Evolutionary conservation across 2,888 invertebrate species (phyloP), one percentile per base, ranked within the genome.

Genomic region (Cosmia trapezina): DNA sequence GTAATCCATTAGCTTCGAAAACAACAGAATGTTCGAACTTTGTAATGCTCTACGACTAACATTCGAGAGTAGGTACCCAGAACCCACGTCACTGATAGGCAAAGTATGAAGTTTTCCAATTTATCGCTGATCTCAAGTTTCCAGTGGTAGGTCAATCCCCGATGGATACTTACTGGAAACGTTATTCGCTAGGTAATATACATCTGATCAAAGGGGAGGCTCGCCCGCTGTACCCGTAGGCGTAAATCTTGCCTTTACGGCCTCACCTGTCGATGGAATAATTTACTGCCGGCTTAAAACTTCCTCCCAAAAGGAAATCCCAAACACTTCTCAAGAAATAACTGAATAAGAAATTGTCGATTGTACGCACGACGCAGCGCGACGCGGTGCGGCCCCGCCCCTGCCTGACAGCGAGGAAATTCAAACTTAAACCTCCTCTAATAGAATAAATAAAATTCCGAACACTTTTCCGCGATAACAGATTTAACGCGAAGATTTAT

Each of bases 221-320:
- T 91, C 92, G 88, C 92, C 93, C 93, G 92, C 89, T 89, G 92
- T 91, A 92, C 92, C 94, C 92, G 89, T 90, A 89, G 91, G 93
- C 95, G 95, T 96, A 96, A 96, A 96, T 96, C 96, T 96, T 95
- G 90, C 95, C 94, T 95, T 95, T 95, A 96, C 96, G 93, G 94
- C 95, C 94, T 94, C 93, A 96, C 96, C 96, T 96, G 96, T 95
- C 96, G 94, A 95, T 93, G 90, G 94, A 95, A 95, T 96, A 96
- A 96, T 96, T 96, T 96, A 96, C 94, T 94, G 93, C 93, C 89
- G 91, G 94, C 95, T 96, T 95, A 95, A 96, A 96, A 96, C 94
- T 96, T 95, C 93, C 92, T 88, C 88, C 90, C 90, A 88, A 92
- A 91, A 93, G 94, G 93, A 95, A 95, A 95, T 94, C 93, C 94